Conservation (phyloP, 1,140 invertebrate species). For the Cryptotermes secundus region DNA sequence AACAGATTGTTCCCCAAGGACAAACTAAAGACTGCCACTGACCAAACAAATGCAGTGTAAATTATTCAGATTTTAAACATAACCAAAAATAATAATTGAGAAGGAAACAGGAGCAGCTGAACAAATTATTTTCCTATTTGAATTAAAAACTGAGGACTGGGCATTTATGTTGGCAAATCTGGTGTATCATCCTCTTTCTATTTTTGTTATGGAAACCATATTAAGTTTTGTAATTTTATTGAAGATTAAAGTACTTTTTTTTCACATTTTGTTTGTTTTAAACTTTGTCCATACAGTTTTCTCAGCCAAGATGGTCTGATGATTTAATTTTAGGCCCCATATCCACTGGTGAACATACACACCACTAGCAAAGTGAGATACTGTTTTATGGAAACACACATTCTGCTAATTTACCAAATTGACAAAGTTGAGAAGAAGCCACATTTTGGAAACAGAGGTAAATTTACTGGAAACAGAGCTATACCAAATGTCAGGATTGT, state of each 20-base stretch:
- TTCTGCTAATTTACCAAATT: too few relatives aligned
- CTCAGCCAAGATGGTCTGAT: too few relatives aligned
- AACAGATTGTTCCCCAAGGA: neutral
- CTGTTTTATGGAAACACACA: too few relatives aligned
- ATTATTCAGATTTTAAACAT: neutral
- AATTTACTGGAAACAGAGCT: too few relatives aligned
- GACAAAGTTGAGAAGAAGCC: too few relatives aligned
- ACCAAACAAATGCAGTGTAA: neutral
- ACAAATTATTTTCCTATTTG: slow-evolving; percentile 15
- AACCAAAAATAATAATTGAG: neutral
- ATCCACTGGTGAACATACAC: too few relatives aligned
- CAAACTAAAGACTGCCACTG: neutral
- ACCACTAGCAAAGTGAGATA: too few relatives aligned
- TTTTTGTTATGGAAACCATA: neutral
- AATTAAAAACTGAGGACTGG: slow-evolving; percentile 8
- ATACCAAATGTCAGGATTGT: too few relatives aligned
- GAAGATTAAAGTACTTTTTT: slow-evolving; percentile 9
- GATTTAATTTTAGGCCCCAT: too few relatives aligned
- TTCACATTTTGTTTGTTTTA: neutral
- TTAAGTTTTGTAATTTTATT: slow-evolving; percentile 16
- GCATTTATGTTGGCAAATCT: neutral
- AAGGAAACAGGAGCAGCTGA: neutral
- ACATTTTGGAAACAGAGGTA: too few relatives aligned
- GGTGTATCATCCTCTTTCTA: neutral
- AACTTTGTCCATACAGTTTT: neutral